Percentiles rank a stretch among this genome's conserved stretches.
Conservation (phyloP, 2,888 invertebrate genomes). For the Melieria omissa region DNA sequence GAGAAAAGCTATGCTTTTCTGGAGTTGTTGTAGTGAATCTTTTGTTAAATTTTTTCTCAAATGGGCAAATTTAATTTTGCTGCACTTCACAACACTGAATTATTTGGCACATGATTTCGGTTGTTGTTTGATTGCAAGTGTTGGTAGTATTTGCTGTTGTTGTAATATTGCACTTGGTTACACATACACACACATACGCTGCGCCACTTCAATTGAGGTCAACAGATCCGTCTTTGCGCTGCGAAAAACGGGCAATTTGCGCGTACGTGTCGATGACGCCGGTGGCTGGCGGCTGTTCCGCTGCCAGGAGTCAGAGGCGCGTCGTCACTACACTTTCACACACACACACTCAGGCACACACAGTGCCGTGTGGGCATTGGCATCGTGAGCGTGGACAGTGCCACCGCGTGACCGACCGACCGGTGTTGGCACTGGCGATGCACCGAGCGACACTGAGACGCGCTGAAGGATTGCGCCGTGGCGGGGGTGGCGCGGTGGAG, state of each 20-base stretch:
- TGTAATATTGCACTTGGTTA: background rate
- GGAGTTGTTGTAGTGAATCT: no score
- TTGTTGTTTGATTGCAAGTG: no score
- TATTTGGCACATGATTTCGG: no score
- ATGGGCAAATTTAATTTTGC: no score
- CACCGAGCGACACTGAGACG: background rate
- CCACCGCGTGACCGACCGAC: background rate
- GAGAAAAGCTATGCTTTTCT: no score
- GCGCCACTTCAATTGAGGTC: background rate
- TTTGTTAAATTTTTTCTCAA: no score
- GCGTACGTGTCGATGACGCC: constrained; percentile 56
- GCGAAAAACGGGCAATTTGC: constrained; percentile 42
- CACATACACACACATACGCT: constrained; percentile 1
- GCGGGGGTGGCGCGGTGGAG: background rate
- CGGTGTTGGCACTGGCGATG: background rate
- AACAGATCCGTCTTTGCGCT: no score
- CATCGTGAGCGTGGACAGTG: constrained; percentile 24
- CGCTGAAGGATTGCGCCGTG: background rate
- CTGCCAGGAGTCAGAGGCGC: constrained; percentile 11
- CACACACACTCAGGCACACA: constrained; percentile 40
- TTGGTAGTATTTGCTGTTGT: background rate
- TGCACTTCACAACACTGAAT: no score
- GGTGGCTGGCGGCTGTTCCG: constrained; percentile 47
- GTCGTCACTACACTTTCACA: constrained; percentile 22
- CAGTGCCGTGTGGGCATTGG: background rate